Evolutionary conservation across 2,888 invertebrate genomes (phyloP).

Genomic region (Leptopilina myrica): DNA sequence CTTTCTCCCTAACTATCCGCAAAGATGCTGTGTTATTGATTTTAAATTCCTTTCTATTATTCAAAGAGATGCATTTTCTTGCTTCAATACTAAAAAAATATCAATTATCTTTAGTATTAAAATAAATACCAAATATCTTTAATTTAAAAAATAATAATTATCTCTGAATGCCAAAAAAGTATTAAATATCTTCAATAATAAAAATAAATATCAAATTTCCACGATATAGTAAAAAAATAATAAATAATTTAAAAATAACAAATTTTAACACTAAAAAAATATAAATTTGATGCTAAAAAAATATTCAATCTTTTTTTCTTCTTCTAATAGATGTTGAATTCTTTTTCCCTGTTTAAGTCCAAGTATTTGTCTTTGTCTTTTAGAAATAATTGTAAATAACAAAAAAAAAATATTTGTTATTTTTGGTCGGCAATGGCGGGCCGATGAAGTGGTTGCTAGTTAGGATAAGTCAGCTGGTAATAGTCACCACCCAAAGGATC

Average conservation of each 20-base stretch:
- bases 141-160: too few relatives aligned
- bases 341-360: conserved; percentile 3
- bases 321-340: too few relatives aligned
- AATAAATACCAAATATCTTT: too few relatives aligned
- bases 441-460: conserved; percentile 70
- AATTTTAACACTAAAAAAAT: too few relatives aligned
- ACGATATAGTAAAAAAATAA: too few relatives aligned
- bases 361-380: background rate
- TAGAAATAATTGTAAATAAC: background rate
- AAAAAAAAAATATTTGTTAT: background rate
- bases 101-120: too few relatives aligned
- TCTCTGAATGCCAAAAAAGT: too few relatives aligned
- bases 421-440: conserved; percentile 66
- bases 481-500: conserved; percentile 72
- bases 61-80: background rate
- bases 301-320: background rate
- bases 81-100: background rate
- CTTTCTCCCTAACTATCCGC: conserved; percentile 29
- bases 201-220: too few relatives aligned
- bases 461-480: conserved; percentile 75
- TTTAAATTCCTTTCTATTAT: conserved; percentile 12
- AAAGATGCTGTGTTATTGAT: background rate
- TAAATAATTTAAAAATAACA: too few relatives aligned
- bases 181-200: too few relatives aligned
- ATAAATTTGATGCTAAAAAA: too few relatives aligned